phyloP scores from a whole-genome alignment of 2,888 invertebrate genomes.

The Calliphora vomitoria region DNA sequence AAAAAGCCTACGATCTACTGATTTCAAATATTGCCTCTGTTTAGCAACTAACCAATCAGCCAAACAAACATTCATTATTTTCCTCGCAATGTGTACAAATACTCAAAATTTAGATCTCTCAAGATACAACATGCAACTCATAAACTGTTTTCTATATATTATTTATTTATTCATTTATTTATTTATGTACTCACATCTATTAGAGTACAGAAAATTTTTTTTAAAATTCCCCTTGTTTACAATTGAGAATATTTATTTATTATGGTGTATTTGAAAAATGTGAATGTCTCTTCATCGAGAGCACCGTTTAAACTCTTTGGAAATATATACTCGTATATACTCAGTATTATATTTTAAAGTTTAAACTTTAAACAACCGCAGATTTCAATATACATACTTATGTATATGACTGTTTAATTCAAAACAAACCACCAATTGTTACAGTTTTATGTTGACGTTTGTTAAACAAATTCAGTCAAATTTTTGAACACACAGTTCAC shows the following conservation, averaged over 20 bases:
- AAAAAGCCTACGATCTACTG: constrained; percentile 63
- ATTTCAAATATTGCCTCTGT: constrained; percentile 24
- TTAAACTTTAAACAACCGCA: too few species aligned
- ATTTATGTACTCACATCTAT: background rate
- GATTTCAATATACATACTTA: too few species aligned
- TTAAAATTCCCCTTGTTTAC: constrained; percentile 11
- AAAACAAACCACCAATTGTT: too few species aligned
- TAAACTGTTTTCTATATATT: background rate
- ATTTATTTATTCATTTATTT: background rate
- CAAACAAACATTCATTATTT: constrained; percentile 9
- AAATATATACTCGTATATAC: too few species aligned
- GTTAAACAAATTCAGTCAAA: too few species aligned
- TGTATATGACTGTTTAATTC: too few species aligned
- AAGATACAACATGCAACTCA: constrained; percentile 21
- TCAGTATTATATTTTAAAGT: too few species aligned
- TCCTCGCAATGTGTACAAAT: background rate
- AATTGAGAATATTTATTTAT: constrained; percentile 19
- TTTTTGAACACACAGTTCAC: too few species aligned
- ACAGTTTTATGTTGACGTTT: too few species aligned
- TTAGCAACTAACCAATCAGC: constrained; percentile 19
- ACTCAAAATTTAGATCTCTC: constrained; percentile 48
- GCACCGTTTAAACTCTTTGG: background rate
- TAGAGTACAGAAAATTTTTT: background rate
- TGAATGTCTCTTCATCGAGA: background rate
- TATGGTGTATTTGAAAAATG: background rate